These are phyloP conservation scores for Hybognathus amarus DNA, from an alignment of 2,797 vertebrate species.

Conservation along the genomic window DNA sequence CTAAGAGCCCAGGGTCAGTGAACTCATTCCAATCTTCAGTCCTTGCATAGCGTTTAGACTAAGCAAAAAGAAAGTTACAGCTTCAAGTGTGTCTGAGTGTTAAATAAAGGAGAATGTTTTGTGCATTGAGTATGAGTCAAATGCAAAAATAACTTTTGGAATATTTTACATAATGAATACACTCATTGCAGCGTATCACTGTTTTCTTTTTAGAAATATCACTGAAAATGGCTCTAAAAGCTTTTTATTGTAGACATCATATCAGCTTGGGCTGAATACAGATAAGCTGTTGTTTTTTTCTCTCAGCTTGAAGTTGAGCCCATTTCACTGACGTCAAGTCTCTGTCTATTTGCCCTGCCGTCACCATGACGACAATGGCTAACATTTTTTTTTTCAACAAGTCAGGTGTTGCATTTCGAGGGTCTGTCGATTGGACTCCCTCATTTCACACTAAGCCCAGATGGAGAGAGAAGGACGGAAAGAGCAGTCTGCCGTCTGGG, in stretches of 20 bases:
- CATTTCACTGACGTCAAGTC: constrained; percentile 73
- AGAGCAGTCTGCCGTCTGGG: constrained; percentile 41
- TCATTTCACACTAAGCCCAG: constrained; percentile 69
- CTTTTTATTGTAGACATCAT: not conserved
- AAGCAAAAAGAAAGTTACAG: constrained; percentile 35
- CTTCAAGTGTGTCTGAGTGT: constrained; percentile 33
- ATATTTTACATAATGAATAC: not conserved
- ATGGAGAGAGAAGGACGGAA: constrained; percentile 29
- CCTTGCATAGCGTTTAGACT: constrained; percentile 16
- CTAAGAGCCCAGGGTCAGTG: not conserved
- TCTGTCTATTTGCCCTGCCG: constrained; percentile 68
- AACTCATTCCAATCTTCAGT: not conserved
- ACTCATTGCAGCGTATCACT: not conserved
- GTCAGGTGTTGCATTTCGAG: constrained; percentile 79
- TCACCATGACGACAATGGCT: constrained; percentile 81
- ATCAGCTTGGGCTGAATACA: constrained; percentile 50
- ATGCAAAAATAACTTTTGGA: not conserved
- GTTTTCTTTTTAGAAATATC: not conserved
- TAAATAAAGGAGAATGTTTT: constrained; percentile 49
- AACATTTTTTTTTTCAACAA: constrained; percentile 73
- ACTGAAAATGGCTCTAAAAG: constrained; percentile 3
- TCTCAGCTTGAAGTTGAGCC: constrained; percentile 74
- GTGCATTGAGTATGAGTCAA: constrained; percentile 6
- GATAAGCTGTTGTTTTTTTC: constrained; percentile 62
- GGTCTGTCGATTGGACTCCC: constrained; percentile 74